A percentile compares a stretch with the other conserved stretches of the same genome.
Evolutionary conservation across 2,888 invertebrate species (phyloP).

Genomic region (Eledone cirrhosa): DNA sequence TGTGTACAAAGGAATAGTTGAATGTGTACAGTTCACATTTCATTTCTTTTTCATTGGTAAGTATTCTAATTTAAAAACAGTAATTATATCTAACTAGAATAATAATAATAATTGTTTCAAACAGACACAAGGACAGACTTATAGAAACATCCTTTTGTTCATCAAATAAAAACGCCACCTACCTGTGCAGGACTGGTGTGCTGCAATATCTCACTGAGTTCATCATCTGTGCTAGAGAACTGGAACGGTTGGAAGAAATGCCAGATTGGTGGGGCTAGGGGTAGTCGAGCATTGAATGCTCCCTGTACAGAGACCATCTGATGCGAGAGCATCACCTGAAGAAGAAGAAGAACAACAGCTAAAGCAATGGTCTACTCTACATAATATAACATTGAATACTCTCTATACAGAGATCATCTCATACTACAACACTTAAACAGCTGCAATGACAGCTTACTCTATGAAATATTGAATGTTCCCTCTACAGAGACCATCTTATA

Average conservation of each 20-base stretch:
- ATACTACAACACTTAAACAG: slow-evolving; percentile 72
- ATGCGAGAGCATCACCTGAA: slow-evolving; percentile 73
- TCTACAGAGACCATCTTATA: too few relatives aligned
- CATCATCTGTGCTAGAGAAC: slow-evolving; percentile 53
- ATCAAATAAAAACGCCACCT: not conserved
- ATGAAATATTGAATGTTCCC: slow-evolving; percentile 70
- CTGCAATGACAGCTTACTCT: too few relatives aligned
- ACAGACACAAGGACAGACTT: too few relatives aligned
- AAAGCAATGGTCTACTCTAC: too few relatives aligned
- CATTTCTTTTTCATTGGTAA: too few relatives aligned
- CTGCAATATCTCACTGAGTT: slow-evolving; percentile 46
- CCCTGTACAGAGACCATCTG: slow-evolving; percentile 74
- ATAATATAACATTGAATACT: slow-evolving; percentile 70
- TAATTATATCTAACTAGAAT: too few relatives aligned
- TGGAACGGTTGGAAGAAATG: slow-evolving; percentile 35
- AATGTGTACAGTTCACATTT: too few relatives aligned
- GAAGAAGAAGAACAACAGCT: not conserved
- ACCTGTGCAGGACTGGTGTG: slow-evolving; percentile 26
- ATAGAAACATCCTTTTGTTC: too few relatives aligned
- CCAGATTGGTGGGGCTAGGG: slow-evolving; percentile 41
- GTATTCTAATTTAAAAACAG: too few relatives aligned
- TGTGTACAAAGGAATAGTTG: too few relatives aligned
- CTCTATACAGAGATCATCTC: slow-evolving; percentile 74
- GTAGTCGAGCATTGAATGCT: slow-evolving; percentile 69
- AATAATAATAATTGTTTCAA: too few relatives aligned